Base-by-base conservation (phyloP, 2,888 invertebrate genomes). In the Dynastes hyllus region DNA sequence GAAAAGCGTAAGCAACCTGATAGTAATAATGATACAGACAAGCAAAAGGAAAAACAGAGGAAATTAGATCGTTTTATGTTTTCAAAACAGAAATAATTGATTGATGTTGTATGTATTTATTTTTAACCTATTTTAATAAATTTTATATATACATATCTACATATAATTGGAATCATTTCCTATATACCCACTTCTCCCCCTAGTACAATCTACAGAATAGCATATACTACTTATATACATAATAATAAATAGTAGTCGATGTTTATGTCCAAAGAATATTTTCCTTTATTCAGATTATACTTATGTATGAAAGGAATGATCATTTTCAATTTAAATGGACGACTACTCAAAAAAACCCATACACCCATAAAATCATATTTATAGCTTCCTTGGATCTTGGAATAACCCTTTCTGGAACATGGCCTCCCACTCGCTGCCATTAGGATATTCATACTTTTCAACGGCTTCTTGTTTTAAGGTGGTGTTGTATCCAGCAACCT, bases 401-500 rank as follows among this genome's bases (percentile, higher is more conserved):
- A 93, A 93, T 76, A 92, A 84, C 77, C 92, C 92, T 83, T 92
- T 91, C 22, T 90, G 88, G 85, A 93, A 92, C 92, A 94, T 91
- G 53, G 91, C 89, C 86, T 92, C 90, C 97, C 97, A 97, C 86
- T 93, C 93, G 50, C 88, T 91, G n/a, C 97, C 97, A 69, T 90
- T 88, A 0, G 97, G 97, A 88, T 95, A 97, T 78, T 92, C 91
- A 87, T 92, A 96, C 83, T 93, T 92, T 50, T 91, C 89, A 51
- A 97, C 86, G 0, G 95, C 92, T 67, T 92, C 92, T 1, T 92
- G 91, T 84, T 93, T 93, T 85, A 97, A 92, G 86, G 95, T 93
- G 0, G 95, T 94, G 84, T 95, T 95, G 90, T 97, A 97, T 0
- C 97, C 97, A 0, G 96, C 92, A 16, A 89, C 86, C 92, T 93